Base-by-base conservation (phyloP, 2,113 vertebrate species). In the Leptodactylus fuscus region DNA sequence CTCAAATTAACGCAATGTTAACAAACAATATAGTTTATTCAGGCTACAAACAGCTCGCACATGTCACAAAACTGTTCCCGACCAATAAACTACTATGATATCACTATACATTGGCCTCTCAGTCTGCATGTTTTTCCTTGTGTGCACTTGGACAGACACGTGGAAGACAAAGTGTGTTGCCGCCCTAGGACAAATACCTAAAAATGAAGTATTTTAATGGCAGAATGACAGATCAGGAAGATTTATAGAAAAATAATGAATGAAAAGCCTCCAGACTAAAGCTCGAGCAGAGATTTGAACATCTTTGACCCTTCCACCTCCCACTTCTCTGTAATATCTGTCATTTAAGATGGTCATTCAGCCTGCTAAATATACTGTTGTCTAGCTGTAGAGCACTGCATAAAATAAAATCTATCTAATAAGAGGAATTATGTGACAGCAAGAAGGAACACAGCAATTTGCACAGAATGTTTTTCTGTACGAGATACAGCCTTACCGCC, bases 231-330 rank as follows among this genome's bases (percentile, higher is more conserved):
- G 77, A 80, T 27, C 13, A 36, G 13, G 15, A 4, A 80, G 53
- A 80, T 80, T 80, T 80, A 80, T 60, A 80, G 22, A 27, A 80
- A 80, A 80, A 80, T 80, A 80, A 80, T 80, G 77, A 80, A 80
- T 60, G 34, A 44, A 80, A 62, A 80, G 77, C 77, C 53, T 80
- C 34, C 53, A 62, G 77, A 41, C 77, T 60, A 62, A 58, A 80
- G 38, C 55, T 44, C 13, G 51, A 58, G 77, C 36, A 62, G 53
- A 80, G 53, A 80, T 80, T 58, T 80, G 77, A 60, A 80, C 77
- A 80, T 80, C 53, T 80, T 62, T 80, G 77, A 80, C 77, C 77
- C 53, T 58, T 44, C 32, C 53, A 80, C 77, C 77, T 80, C 77
- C 53, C 77, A 80, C 77, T 80, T 60, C n/a, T 62, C 53, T 44